A percentile compares a stretch with the other conserved stretches of the same genome.
These are phyloP conservation scores for Caiman crocodilus DNA, from an alignment of 2,797 vertebrate genomes.

Conservation along the genomic window DNA sequence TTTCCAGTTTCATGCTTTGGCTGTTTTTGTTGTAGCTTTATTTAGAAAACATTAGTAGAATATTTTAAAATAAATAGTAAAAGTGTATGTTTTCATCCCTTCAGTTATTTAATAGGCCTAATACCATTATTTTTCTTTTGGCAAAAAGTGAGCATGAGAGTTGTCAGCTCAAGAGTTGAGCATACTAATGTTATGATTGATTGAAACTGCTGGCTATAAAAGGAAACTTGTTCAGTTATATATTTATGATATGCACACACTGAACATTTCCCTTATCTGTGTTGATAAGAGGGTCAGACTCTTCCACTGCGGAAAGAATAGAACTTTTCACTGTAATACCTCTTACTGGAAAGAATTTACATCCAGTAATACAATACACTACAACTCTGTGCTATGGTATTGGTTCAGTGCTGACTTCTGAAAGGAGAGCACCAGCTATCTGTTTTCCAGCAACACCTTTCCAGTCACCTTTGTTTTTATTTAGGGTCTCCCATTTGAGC, in stretches of 20 bases:
- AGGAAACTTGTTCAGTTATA: not conserved
- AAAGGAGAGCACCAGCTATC: not conserved
- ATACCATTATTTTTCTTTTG: not conserved
- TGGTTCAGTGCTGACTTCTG: not conserved
- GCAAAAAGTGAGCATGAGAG: not conserved
- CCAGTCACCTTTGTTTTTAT: not conserved
- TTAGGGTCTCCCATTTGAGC: not conserved
- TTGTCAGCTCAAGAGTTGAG: constrained; percentile 23
- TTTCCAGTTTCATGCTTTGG: not conserved
- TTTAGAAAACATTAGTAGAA: not conserved
- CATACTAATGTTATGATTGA: not conserved
- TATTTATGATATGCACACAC: not conserved
- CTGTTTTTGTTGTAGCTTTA: not conserved
- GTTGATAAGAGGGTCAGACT: not conserved
- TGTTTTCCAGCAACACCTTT: not conserved
- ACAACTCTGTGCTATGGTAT: not conserved
- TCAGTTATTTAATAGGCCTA: not conserved
- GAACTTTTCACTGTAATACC: not conserved
- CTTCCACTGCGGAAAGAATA: not conserved
- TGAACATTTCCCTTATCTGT: not conserved
- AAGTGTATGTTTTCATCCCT: not conserved
- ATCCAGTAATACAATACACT: not conserved
- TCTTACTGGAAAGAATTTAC: not conserved
- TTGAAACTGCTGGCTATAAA: not conserved
- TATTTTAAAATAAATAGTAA: not conserved